A percentile compares a stretch with the other conserved stretches of the same genome.
These are phyloP conservation scores for Tricholauxania praeusta DNA, from an alignment of 2,888 invertebrate genomes.

Conservation along the genomic window DNA sequence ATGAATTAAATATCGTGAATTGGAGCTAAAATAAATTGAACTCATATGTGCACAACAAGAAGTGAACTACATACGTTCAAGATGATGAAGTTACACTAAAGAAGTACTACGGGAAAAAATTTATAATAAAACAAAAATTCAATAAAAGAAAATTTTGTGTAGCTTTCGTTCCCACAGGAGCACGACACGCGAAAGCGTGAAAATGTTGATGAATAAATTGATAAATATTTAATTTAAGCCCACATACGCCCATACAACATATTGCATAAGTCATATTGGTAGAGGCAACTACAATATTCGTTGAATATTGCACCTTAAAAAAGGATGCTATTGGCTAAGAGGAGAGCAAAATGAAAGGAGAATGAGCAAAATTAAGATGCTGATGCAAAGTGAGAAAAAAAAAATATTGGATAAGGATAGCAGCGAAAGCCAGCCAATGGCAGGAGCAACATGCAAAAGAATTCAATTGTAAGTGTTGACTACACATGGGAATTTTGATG, in stretches of 20 bases:
- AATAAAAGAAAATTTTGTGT: too few relatives aligned
- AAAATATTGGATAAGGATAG: background rate
- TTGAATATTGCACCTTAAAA: too few relatives aligned
- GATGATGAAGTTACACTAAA: too few relatives aligned
- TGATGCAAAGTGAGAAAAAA: background rate
- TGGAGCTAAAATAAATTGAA: too few relatives aligned
- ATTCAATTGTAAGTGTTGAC: background rate
- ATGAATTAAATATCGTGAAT: too few relatives aligned
- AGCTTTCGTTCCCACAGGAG: too few relatives aligned
- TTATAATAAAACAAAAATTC: too few relatives aligned
- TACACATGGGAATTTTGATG: constrained; percentile 11
- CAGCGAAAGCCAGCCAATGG: background rate
- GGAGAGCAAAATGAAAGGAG: too few relatives aligned
- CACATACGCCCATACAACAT: background rate
- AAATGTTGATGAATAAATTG: constrained; percentile 31
- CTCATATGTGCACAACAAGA: too few relatives aligned
- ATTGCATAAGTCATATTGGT: background rate
- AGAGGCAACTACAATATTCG: background rate
- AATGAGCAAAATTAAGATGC: background rate
- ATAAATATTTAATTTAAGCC: constrained; percentile 22
- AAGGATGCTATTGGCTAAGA: too few relatives aligned
- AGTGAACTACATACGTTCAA: too few relatives aligned
- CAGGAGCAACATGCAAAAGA: background rate
- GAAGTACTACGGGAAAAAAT: too few relatives aligned
- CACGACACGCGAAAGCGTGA: background rate